Evolutionary conservation across 2,888 invertebrate species (phyloP).

Genomic region (Choreutis nemorana): DNA sequence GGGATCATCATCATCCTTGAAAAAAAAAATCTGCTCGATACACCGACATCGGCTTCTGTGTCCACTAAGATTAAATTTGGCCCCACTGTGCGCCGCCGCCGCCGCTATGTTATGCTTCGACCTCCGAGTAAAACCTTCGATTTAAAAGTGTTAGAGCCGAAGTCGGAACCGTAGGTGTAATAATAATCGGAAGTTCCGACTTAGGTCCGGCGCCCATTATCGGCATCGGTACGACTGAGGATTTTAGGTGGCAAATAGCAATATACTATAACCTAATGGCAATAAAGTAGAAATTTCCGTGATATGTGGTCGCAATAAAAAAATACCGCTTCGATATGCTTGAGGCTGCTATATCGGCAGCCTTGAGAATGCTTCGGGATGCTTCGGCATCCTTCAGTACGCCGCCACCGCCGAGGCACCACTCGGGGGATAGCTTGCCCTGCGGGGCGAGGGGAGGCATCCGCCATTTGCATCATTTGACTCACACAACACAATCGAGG

Average conservation of each 20-base stretch:
- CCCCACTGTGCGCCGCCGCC: too few species aligned
- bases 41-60: too few species aligned
- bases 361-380: too few species aligned
- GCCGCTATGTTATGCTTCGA: constrained; percentile 8
- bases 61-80: too few species aligned
- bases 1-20: constrained; percentile 9
- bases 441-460: constrained; percentile 6
- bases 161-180: constrained; percentile 9
- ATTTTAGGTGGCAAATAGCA: constrained; percentile 11
- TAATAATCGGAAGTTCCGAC: constrained; percentile 8
- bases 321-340: constrained; percentile 9
- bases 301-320: constrained; percentile 11
- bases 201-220: not conserved
- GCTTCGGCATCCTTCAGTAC: constrained; percentile 7
- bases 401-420: constrained; percentile 8
- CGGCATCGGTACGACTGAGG: not conserved
- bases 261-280: constrained; percentile 11
- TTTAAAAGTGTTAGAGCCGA: constrained; percentile 9
- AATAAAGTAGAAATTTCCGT: constrained; percentile 12
- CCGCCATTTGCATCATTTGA: constrained; percentile 10
- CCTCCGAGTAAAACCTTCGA: too few species aligned
- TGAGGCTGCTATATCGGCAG: too few species aligned
- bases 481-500: constrained; percentile 7
- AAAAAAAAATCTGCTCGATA: too few species aligned
- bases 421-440: too few species aligned